Evolutionary conservation across 1,140 invertebrate species (phyloP), one percentile per base, ranked within the genome.

Genomic region (Eubasilissa regina): DNA sequence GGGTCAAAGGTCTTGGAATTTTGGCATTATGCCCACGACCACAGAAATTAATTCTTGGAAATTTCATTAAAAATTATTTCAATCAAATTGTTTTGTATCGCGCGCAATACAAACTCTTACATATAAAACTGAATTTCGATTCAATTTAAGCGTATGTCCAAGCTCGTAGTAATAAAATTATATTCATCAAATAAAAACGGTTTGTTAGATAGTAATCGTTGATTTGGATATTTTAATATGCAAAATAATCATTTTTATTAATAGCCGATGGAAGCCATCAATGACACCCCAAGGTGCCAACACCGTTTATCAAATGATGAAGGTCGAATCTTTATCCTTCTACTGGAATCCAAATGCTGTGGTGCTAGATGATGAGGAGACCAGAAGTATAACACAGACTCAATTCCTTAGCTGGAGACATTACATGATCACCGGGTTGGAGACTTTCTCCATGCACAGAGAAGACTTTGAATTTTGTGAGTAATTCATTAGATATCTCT

Each of bases 231-330:
- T n/a, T 35, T 35, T 35, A 35, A 35, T 35, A 35, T 3, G 1
- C 25, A 35, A 6, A 35, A 35, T 3, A 35, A 35, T 35, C 1
- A 35, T 35, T 35, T 35, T 35, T 70, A 55, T 70, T 87, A 86
- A 0, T 78, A 94, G 93, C 83, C 95, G 95, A 90, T 96, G 95
- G 95, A 95, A 96, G 84, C 93, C 94, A 15, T 90, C 90, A 53
- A 91, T 93, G 25, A 91, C 92, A 15, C 90, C 93, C 48, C 87
- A 89, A 48, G 90, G 90, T 75, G 90, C 93, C 0, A 90, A 91
- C 10, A 93, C 93, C 1, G 90, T 94, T 13, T 95, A 95, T 84
- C 95, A 97, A 87, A 88, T 96, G 83, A 89, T 96, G 84, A 92
- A 94, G 81, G 87, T 95, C 48, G 93, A 95, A 80, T 94, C 94